Conservation (phyloP, 2,113 vertebrate genomes). For the Osmerus eperlanus region DNA sequence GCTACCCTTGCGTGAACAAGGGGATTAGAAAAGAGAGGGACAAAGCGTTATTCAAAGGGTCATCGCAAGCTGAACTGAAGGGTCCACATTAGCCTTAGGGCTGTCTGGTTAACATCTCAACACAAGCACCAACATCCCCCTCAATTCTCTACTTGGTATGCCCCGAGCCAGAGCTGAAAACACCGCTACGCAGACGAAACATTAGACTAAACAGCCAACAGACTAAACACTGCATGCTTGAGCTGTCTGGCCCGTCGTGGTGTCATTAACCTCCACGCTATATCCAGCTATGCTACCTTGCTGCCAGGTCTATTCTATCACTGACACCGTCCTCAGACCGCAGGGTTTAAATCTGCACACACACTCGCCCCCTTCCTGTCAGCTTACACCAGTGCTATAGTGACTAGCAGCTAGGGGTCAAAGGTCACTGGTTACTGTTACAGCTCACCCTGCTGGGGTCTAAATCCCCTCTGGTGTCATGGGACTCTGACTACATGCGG, state of each 20-base stretch:
- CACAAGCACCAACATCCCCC: no score
- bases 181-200: no score
- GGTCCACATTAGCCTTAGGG: no score
- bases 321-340: conserved; percentile 53
- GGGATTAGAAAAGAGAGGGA: no score
- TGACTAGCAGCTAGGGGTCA: conserved; percentile 3
- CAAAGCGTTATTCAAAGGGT: no score
- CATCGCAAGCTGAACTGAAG: no score
- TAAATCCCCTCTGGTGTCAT: conserved; percentile 22
- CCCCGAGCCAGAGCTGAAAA: no score
- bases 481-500: not conserved
- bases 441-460: not conserved
- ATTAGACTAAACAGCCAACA: no score
- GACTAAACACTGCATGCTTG: no score
- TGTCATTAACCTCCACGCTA: conserved; percentile 47
- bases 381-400: conserved; percentile 4
- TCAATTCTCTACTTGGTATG: no score
- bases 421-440: not conserved
- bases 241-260: not conserved
- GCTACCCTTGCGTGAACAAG: no score
- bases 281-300: conserved; percentile 39
- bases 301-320: conserved; percentile 43
- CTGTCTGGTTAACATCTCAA: no score
- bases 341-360: conserved; percentile 25
- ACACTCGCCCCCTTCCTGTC: not conserved